Evolutionary conservation across 2,888 invertebrate genomes (phyloP).

Genomic region (Campaea margaritaria): DNA sequence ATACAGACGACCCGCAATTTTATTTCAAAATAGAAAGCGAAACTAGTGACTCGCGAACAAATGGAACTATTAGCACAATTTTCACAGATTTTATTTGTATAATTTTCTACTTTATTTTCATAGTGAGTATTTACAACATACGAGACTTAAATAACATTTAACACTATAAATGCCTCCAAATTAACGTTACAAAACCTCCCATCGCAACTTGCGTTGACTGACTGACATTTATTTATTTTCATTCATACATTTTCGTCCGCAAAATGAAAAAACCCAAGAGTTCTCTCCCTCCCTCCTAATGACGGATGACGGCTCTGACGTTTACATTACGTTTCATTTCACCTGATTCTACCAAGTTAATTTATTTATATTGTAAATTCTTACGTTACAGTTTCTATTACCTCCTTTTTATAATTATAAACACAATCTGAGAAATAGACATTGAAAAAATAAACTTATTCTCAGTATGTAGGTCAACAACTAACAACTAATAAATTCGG

Average conservation of each 20-base stretch:
- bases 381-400: too few relatives aligned
- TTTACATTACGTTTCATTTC: conserved; percentile 18
- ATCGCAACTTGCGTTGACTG: conserved; percentile 52
- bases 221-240: conserved; percentile 47
- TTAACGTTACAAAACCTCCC: conserved; percentile 47
- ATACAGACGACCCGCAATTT: conserved; percentile 8
- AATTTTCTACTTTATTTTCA: conserved; percentile 71
- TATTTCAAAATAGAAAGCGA: conserved; percentile 58
- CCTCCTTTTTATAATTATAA: too few relatives aligned
- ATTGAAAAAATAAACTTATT: too few relatives aligned
- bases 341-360: conserved; percentile 1
- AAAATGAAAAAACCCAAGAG: not conserved
- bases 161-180: conserved; percentile 17
- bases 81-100: conserved; percentile 55
- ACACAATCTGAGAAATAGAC: too few relatives aligned
- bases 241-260: not conserved
- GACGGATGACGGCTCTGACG: conserved; percentile 9
- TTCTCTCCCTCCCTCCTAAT: too few relatives aligned
- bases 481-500: too few relatives aligned
- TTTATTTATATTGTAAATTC: too few relatives aligned
- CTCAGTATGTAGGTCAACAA: not conserved
- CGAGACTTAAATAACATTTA: conserved; percentile 39
- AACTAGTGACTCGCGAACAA: conserved; percentile 53
- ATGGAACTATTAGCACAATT: conserved; percentile 7
- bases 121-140: conserved; percentile 60